Base-by-base conservation (phyloP, 2,888 invertebrate species). In the Andrena camellia region DNA sequence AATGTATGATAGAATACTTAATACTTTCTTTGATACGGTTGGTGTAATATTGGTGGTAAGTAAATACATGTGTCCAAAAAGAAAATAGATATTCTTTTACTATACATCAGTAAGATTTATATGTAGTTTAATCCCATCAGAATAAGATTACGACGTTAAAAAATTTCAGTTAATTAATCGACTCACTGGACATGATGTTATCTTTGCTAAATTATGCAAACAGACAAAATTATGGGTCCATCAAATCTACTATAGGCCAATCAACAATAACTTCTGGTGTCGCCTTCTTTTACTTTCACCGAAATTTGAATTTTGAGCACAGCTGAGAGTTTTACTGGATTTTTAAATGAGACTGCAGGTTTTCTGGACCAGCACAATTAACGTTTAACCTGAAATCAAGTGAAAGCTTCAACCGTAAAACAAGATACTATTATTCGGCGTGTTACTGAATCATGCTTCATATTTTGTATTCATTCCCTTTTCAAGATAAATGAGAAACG, bases 251-350 rank as follows among this genome's bases (percentile, higher is more conserved):
- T 57, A n/a, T 23, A 6, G 48, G 3, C 42, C 10, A 72, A 64
- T 69, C 78, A 75, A 29, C 35, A 26, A 31, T 31, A 59, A 54
- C 57, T 66, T 67, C 66, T 54, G 62, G n/a, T 26, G 50, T 52
- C 60, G 50, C n/a, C 10, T 48, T 59, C 33, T 73, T 17, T 52
- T 50, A 68, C 86, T 86, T 86, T 86, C 78, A 76, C 81, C 62
- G 62, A 75, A 86, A 87, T 87, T 73, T 80, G 64, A 87, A 87
- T 81, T 76, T 85, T 52, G 26, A 23, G 48, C 64, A 50, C 31
- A 72, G 42, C 23, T 6, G 7, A 33, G 17, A 54, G 54, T 57
- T 78, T 71, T 63, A n/a, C 54, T 63, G 23, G 7, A 60, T 52
- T 50, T 67, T 8, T 13, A 73, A 78, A 79, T 64, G 13, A 13